Conservation (phyloP, 2,888 invertebrate species). For the Rapana venosa region DNA sequence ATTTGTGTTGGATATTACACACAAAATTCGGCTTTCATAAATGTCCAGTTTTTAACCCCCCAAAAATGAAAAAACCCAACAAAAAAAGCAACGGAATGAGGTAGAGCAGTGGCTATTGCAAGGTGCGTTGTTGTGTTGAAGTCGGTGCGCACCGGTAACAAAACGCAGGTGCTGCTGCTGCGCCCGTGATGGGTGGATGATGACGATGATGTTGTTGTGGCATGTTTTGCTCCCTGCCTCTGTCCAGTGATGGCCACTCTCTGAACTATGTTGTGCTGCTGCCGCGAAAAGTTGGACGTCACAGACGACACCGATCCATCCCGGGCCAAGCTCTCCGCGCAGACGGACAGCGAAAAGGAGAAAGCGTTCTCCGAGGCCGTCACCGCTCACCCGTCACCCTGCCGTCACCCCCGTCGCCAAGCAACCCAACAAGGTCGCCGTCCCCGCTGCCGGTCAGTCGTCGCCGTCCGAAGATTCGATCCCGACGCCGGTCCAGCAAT, state of each 20-base stretch:
- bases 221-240: neutral
- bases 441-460: neutral
- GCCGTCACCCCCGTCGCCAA: slow-evolving; percentile 22
- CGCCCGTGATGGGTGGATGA: too few relatives aligned
- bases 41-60: too few relatives aligned
- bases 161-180: too few relatives aligned
- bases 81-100: too few relatives aligned
- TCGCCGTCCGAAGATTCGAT: neutral
- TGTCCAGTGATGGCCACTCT: neutral
- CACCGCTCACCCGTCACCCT: slow-evolving; percentile 15
- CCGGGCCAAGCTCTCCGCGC: neutral
- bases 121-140: too few relatives aligned
- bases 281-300: slow-evolving; percentile 12
- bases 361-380: neutral
- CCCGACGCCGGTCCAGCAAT: neutral
- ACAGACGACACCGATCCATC: neutral
- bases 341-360: slow-evolving; percentile 23
- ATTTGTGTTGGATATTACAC: too few relatives aligned
- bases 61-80: too few relatives aligned
- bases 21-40: too few relatives aligned
- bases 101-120: too few relatives aligned
- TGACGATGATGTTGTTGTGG: neutral
- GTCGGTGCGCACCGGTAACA: too few relatives aligned
- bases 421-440: neutral
- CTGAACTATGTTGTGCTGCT: slow-evolving; percentile 49